phyloP scores from a whole-genome alignment of 2,113 vertebrate genomes.

The Microcebus tavaratra region DNA sequence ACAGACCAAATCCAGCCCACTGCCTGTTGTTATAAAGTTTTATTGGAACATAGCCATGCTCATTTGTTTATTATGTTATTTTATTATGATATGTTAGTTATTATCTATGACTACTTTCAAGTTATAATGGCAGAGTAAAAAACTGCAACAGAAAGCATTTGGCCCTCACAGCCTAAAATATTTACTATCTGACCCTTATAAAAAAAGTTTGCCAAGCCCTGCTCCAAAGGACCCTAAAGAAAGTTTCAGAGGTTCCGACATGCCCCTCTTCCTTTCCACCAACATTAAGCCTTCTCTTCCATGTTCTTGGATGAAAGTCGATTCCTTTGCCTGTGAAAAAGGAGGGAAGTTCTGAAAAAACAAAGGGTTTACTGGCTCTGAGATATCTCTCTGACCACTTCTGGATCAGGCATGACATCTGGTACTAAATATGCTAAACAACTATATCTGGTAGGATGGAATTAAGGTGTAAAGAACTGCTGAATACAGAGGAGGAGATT shows the following conservation, averaged over 20 bases:
- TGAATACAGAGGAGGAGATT: neutral
- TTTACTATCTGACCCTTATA: neutral
- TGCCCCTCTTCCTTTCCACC: neutral
- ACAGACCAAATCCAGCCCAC: neutral
- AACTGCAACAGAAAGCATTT: neutral
- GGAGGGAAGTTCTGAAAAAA: conserved; percentile 24
- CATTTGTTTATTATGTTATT: neutral
- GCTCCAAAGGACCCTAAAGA: neutral
- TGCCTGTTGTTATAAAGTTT: neutral
- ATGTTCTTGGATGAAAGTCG: neutral
- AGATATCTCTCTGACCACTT: neutral
- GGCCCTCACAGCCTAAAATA: neutral
- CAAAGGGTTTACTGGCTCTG: neutral
- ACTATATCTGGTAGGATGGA: neutral
- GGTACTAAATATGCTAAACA: neutral
- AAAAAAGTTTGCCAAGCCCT: neutral
- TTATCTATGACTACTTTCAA: neutral
- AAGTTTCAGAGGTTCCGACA: neutral
- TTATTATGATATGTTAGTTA: neutral
- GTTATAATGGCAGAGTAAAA: neutral
- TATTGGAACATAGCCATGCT: neutral
- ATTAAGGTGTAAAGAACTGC: neutral
- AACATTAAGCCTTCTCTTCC: neutral
- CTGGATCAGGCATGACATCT: neutral
- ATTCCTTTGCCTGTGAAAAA: conserved; percentile 22